These are phyloP conservation scores for Brassicogethes aeneus DNA, from an alignment of 2,888 invertebrate species.

Conservation along the genomic window DNA sequence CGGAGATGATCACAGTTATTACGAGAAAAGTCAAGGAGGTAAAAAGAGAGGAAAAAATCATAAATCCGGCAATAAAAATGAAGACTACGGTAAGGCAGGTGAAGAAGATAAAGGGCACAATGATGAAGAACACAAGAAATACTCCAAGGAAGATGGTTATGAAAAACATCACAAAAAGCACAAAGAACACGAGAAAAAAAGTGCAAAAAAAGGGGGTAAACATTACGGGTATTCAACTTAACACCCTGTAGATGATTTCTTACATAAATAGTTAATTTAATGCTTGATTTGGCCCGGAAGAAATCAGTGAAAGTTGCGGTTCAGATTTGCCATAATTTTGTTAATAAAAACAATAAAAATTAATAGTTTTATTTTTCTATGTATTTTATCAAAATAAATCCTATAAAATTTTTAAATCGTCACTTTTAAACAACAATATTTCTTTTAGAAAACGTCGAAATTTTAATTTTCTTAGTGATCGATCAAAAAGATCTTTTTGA, in stretches of 20 bases:
- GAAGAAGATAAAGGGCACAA: constrained; percentile 55
- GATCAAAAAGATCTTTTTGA: no score
- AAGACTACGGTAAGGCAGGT: constrained; percentile 56
- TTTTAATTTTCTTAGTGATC: no score
- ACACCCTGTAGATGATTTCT: no score
- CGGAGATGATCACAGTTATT: constrained; percentile 57
- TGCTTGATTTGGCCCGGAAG: no score
- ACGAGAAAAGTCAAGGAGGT: constrained; percentile 52
- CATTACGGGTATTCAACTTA: constrained; percentile 9
- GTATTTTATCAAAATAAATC: no score
- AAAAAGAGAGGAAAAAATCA: constrained; percentile 59
- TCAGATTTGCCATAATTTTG: constrained; percentile 3
- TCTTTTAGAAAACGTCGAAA: no score
- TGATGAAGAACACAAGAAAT: constrained; percentile 55
- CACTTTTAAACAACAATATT: no score
- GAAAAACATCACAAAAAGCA: constrained; percentile 53
- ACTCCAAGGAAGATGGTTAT: constrained; percentile 53
- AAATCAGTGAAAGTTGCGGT: background rate
- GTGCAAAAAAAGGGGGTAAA: no score
- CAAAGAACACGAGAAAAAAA: constrained; percentile 48
- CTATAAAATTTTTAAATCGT: no score
- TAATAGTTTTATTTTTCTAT: no score
- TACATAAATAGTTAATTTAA: no score
- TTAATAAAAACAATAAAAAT: constrained; percentile 3
- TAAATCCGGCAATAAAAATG: constrained; percentile 51